Conservation (phyloP, 2,113 vertebrate genomes). For the Triplophysa dalaica region DNA sequence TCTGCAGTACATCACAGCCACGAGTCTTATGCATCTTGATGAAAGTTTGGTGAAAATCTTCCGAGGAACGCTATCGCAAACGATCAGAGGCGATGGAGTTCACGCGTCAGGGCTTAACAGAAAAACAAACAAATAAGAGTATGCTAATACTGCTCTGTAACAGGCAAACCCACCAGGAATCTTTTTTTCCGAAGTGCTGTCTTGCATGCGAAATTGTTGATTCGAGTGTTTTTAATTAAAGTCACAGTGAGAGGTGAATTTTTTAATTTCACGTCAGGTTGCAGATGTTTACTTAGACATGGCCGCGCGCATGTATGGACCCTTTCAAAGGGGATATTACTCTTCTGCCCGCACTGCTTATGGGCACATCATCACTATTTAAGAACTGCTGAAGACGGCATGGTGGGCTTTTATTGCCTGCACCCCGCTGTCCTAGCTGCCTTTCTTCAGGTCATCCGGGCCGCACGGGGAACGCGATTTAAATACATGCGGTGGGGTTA, state of each 20-base stretch:
- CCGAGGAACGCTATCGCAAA: not conserved
- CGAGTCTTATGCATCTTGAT: conserved; percentile 13
- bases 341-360: conserved; percentile 19
- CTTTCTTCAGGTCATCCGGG: conserved; percentile 18
- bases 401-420: conserved; percentile 32
- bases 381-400: conserved; percentile 24
- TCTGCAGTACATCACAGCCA: not conserved
- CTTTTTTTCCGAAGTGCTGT: conserved; percentile 21
- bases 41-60: not conserved
- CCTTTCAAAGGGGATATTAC: conserved; percentile 39
- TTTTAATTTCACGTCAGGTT: conserved; percentile 50
- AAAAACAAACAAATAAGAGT: conserved; percentile 37
- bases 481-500: conserved; percentile 60
- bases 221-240: conserved; percentile 59
- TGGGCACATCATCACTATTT: conserved; percentile 48
- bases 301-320: conserved; percentile 27
- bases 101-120: not conserved
- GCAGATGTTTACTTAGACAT: conserved; percentile 26
- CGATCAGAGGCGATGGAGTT: conserved; percentile 5
- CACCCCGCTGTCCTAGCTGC: conserved; percentile 8
- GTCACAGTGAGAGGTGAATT: conserved; percentile 53
- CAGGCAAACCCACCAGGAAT: conserved; percentile 16
- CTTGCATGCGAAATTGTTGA: conserved; percentile 37
- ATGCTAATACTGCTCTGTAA: conserved; percentile 15
- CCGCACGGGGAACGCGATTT: conserved; percentile 18